phyloP scores from a whole-genome alignment of 2,113 vertebrate genomes.

The Martes martes region DNA sequence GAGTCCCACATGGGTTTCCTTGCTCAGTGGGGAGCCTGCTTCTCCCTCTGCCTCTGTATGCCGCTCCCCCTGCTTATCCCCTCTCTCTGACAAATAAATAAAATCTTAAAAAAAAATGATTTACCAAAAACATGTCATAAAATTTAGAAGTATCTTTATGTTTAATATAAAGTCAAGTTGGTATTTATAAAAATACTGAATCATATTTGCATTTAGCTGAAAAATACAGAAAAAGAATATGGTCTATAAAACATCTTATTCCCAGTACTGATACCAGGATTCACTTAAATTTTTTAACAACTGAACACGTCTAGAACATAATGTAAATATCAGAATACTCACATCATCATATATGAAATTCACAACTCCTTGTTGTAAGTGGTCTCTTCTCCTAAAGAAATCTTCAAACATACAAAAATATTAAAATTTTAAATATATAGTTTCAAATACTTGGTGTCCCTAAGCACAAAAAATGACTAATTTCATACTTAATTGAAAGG shows the following conservation, averaged over 20 bases:
- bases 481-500: neutral
- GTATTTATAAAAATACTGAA: neutral
- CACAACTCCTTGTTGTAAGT: conserved; percentile 89
- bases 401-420: conserved; percentile 79
- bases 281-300: neutral
- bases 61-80: neutral
- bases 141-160: neutral
- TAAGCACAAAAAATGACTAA: neutral
- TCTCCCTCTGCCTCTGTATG: neutral
- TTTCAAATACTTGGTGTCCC: neutral
- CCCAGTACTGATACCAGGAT: neutral
- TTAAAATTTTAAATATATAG: neutral
- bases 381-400: conserved; percentile 89
- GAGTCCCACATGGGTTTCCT: neutral
- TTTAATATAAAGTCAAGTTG: conserved; percentile 2
- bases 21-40: neutral
- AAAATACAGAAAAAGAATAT: neutral
- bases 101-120: neutral
- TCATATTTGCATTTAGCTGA: neutral
- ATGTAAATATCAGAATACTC: conserved; percentile 75
- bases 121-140: neutral
- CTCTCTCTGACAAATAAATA: no score
- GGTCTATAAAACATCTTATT: neutral
- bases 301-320: neutral
- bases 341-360: conserved; percentile 93